Evolutionary conservation across 2,113 vertebrate species (phyloP), one percentile per base, ranked within the genome.

Genomic region (Phaethon lepturus): DNA sequence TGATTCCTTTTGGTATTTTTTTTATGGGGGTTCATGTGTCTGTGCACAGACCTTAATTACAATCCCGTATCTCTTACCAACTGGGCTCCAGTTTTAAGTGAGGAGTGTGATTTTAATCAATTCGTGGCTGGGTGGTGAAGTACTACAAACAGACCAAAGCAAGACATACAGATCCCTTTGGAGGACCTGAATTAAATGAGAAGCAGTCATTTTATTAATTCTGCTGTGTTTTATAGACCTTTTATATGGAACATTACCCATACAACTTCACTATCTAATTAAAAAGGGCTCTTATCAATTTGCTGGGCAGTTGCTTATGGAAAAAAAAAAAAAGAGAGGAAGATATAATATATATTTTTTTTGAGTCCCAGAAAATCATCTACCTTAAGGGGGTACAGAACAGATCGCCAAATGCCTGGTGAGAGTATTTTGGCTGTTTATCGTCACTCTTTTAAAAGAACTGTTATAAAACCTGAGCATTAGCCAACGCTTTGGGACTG

Each of bases 201-300:
- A 93, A 97, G 80, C 86, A 93, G 77, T 90, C 91, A 38, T 55
- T 83, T 81, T 95, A 95, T 94, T 95, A 92, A 97, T 97, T 97
- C 94, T 86, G 69, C 91, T 96, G 88, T 49, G 92, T 80, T 97
- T 97, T 95, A 93, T 75, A 91, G 96, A 85, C 80, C 92, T 96
- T 97, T 95, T 91, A 86, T 95, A 96, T 85, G 94, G 69, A 68
- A 85, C 85, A 95, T 97, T 95, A 97, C 91, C 85, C 95, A 96
- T 88, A 91, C 68, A 96, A 96, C 79, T 88, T 96, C 64, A 77
- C 88, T 69, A 88, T 71, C 96, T 96, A 97, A 97, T 97, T 96
- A 97, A 97, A 97, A 97, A 77, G 74, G 74, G 56, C 76, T 95
- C 68, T 93, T 88, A 97, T 86, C 96, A 96, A 93, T 97, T 97